Conservation (phyloP, 2,113 vertebrate genomes). For the Xiphorhynchus elegans region DNA sequence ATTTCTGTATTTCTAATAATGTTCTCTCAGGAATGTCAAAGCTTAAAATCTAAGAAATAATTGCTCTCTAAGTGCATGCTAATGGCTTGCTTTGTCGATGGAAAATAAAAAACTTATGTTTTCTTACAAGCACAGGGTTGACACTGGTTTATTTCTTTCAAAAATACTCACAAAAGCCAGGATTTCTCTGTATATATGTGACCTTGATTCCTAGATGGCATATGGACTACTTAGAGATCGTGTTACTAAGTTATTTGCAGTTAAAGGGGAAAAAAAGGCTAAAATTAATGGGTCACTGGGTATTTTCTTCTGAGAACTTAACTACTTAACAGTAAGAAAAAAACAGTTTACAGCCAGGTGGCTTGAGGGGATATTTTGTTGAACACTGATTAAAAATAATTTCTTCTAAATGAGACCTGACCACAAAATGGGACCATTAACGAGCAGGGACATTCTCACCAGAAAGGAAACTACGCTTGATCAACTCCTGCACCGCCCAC, state of each 20-base stretch:
- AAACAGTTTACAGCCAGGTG: slow-evolving; percentile 78
- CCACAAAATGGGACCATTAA: slow-evolving; percentile 83
- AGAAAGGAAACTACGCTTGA: slow-evolving; percentile 75
- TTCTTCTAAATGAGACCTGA: slow-evolving; percentile 87
- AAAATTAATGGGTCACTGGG: slow-evolving; percentile 75
- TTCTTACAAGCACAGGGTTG: not conserved
- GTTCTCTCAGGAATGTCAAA: not conserved
- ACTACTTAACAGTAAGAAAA: slow-evolving; percentile 77
- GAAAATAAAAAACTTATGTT: not conserved
- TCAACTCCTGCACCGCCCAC: slow-evolving; percentile 67
- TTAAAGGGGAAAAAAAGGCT: slow-evolving; percentile 73
- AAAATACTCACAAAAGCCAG: slow-evolving; percentile 27
- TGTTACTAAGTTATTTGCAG: slow-evolving; percentile 74
- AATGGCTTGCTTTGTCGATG: not conserved
- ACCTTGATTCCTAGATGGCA: slow-evolving; percentile 75
- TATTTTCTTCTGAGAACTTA: slow-evolving; percentile 78
- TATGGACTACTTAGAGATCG: slow-evolving; percentile 68
- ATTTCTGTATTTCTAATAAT: not conserved
- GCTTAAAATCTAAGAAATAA: slow-evolving; percentile 18
- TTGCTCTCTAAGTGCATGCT: not conserved
- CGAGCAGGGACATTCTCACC: slow-evolving; percentile 76
- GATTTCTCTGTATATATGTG: slow-evolving; percentile 44
- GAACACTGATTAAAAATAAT: slow-evolving; percentile 86
- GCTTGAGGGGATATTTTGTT: slow-evolving; percentile 82
- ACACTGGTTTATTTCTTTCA: slow-evolving; percentile 8